Base-by-base conservation (phyloP, 92 coral and sea anemone species). In the Montipora capitata region DNA sequence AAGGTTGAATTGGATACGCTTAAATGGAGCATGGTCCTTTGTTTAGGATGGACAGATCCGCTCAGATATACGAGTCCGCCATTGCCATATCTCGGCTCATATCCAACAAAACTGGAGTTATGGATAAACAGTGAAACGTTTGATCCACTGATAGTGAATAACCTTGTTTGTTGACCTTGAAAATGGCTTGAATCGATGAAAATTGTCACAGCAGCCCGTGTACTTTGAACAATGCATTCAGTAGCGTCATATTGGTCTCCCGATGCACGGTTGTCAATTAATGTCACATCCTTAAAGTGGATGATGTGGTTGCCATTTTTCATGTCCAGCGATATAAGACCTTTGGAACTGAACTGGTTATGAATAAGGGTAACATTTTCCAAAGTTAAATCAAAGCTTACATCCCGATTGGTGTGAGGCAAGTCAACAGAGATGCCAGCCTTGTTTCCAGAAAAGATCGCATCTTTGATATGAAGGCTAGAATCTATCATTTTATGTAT, bases 31-130 rank as follows among this genome's bases (percentile, higher is more conserved):
- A 1, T 42, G 57, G 10, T 11, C 13, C 14, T 4, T 54, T 7
- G 61, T 54, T 54, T 0, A 11, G 14, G n/a, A 17, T 14, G 77
- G 48, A 8, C 4, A 77, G 18, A 0, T 12, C 57, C 81, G 0
- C 14, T 15, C 10, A 77, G 51, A 20, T 68, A 77, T 38, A 59
- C 7, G 45, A 40, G 69, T 38, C 67, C 80, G 13, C 80, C 80
- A 10, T 7, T 2, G 20, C 80, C 80, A 49, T 76, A 8, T 3
- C 3, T 5, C 52, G 6, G 7, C 1, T 5, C 10, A 10, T 75
- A 66, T 10, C 67, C 81, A 54, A 3, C 4, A 76, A 76, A 76
- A 38, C 45, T 39, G 9, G 81, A 76, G 68, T 76, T 57, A 40
- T 56, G 1, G 68, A 76, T 76, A 5, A 35, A 3, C 65, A 76